phyloP scores from a whole-genome alignment of 2,113 vertebrate species.

The Caranx ignobilis region DNA sequence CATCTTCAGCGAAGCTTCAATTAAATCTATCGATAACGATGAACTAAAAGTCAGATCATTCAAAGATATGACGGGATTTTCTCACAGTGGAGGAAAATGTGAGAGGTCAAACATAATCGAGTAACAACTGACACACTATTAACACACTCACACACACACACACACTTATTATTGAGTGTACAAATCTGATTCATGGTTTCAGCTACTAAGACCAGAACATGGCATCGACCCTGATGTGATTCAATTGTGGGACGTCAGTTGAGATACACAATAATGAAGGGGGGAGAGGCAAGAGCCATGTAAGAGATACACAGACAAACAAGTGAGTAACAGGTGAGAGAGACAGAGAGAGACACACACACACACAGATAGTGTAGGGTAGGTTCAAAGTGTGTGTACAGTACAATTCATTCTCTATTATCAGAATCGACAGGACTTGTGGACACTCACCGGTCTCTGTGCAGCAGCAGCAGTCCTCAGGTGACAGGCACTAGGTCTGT shows the following conservation, averaged over 20 bases:
- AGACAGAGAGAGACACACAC: background rate
- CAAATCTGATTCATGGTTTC: background rate
- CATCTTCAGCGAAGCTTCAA: background rate
- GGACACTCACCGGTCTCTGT: slow-evolving; percentile 60
- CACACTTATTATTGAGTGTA: too few species aligned
- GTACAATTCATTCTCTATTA: background rate
- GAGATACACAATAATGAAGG: background rate
- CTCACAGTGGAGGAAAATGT: background rate
- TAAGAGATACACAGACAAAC: background rate
- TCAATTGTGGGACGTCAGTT: background rate
- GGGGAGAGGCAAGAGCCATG: background rate
- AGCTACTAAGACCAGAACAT: background rate
- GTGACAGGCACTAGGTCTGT: slow-evolving; percentile 40
- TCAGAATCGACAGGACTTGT: background rate
- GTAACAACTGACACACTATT: background rate
- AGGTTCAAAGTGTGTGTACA: background rate
- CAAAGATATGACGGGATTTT: background rate
- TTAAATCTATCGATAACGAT: background rate
- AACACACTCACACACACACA: background rate
- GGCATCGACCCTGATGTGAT: background rate
- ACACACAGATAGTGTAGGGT: background rate
- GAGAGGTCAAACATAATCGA: background rate
- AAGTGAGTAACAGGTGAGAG: background rate
- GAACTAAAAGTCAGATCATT: background rate
- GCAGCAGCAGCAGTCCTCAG: slow-evolving; percentile 26